Evolutionary conservation across 2,113 vertebrate genomes (phyloP).

Genomic region (Glaucomys volans): DNA sequence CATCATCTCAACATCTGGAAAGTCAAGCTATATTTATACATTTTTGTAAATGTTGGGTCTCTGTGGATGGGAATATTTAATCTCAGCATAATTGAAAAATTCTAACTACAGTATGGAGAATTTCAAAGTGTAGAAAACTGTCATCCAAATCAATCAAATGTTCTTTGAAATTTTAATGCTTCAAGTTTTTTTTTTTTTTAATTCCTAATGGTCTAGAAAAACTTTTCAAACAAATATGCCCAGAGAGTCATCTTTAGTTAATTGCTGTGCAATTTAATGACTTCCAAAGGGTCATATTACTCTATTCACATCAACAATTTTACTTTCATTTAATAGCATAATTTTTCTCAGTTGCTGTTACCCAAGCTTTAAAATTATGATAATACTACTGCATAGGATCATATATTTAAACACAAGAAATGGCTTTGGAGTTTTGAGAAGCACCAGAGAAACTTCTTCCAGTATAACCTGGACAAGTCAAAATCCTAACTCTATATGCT

Average conservation of each 20-base stretch:
- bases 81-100: conserved; percentile 51
- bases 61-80: not conserved
- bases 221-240: conserved; percentile 65
- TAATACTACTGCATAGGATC: not conserved
- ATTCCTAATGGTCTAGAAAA: conserved; percentile 45
- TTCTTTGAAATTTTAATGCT: conserved; percentile 67
- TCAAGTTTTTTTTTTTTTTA: conserved; percentile 28
- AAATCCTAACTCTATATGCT: not conserved
- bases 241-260: conserved; percentile 32
- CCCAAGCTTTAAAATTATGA: conserved; percentile 47
- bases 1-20: not conserved
- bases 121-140: conserved; percentile 55
- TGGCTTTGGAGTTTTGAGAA: not conserved
- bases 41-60: not conserved
- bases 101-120: conserved; percentile 10
- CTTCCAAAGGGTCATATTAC: conserved; percentile 39
- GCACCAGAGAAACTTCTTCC: not conserved
- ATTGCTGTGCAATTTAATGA: conserved; percentile 57
- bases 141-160: conserved; percentile 59
- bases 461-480: not conserved
- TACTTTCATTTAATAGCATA: conserved; percentile 52
- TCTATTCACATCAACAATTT: conserved; percentile 66
- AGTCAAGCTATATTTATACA: not conserved
- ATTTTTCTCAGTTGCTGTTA: not conserved
- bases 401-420: not conserved